phyloP scores from a whole-genome alignment of 1,140 invertebrate species.

The Globodera ellingtonae region DNA sequence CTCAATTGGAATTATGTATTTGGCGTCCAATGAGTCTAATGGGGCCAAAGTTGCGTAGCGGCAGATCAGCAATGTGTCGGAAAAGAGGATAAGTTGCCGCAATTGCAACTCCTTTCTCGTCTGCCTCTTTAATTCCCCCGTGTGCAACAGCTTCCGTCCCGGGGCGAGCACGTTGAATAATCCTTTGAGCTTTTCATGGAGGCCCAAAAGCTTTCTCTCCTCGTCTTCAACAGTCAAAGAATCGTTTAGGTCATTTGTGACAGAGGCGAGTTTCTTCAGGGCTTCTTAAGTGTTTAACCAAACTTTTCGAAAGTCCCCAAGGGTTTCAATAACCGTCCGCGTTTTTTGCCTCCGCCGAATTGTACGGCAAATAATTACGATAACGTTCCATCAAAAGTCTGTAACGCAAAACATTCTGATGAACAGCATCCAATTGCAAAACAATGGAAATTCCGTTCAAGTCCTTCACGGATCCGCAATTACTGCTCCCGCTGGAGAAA shows the following conservation, averaged over 20 bases:
- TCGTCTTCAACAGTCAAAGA: conserved; percentile 43
- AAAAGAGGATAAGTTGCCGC: conserved; percentile 49
- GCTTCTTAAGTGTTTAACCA: conserved; percentile 43
- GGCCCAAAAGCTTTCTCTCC: conserved; percentile 41
- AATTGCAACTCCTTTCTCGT: conserved; percentile 47
- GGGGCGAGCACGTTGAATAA: conserved; percentile 45
- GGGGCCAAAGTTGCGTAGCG: conserved; percentile 42
- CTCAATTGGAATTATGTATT: conserved; percentile 54
- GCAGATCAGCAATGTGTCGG: conserved; percentile 49
- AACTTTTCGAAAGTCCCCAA: background rate
- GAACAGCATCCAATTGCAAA: conserved; percentile 53
- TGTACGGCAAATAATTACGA: conserved; percentile 42
- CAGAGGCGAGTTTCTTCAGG: conserved; percentile 43
- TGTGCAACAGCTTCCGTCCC: conserved; percentile 45
- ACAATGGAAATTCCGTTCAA: conserved; percentile 52
- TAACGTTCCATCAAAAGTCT: conserved; percentile 54
- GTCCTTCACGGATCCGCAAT: conserved; percentile 7
- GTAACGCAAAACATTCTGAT: conserved; percentile 55
- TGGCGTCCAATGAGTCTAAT: conserved; percentile 40
- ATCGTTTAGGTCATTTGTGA: conserved; percentile 46
- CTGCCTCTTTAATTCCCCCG: conserved; percentile 50
- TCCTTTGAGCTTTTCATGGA: conserved; percentile 48
- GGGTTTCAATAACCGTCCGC: conserved; percentile 40
- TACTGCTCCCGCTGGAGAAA: background rate
- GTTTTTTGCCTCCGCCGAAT: conserved; percentile 25